phyloP scores from a whole-genome alignment of 2,888 invertebrate genomes.

The Lasius platythorax region DNA sequence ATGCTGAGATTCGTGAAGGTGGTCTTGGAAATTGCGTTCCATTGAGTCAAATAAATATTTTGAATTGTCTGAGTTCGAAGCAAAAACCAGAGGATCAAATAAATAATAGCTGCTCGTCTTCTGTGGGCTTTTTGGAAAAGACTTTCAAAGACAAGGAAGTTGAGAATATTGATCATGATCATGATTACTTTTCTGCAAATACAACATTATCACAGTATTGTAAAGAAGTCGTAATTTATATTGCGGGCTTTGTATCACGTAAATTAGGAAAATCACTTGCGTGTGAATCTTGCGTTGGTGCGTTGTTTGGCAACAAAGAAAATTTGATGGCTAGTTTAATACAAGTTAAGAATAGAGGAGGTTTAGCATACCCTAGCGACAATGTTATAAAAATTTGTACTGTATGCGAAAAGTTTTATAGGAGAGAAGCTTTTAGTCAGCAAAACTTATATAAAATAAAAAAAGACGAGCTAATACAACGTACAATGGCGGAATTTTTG shows the following conservation, averaged over 20 bases:
- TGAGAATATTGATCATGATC: conserved; percentile 9
- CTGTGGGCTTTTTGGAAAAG: background rate
- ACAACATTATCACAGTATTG: background rate
- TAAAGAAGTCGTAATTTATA: conserved; percentile 1
- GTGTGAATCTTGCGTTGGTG: background rate
- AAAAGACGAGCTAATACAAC: background rate
- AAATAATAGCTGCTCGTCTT: conserved; percentile 8
- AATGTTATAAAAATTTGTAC: conserved; percentile 14
- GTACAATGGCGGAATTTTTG: background rate
- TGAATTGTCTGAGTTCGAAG: background rate
- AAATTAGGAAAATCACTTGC: conserved; percentile 14
- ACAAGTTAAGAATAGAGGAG: background rate
- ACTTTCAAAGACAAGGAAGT: background rate
- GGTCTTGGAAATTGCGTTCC: conserved; percentile 3
- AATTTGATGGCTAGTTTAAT: background rate
- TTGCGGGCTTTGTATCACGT: conserved; percentile 16
- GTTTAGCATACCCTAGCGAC: background rate
- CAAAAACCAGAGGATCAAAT: background rate
- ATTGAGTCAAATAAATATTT: background rate
- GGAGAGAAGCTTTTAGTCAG: background rate
- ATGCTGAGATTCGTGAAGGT: conserved; percentile 1
- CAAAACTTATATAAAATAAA: conserved; percentile 8
- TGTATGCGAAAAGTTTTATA: conserved; percentile 20
- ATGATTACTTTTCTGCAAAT: conserved; percentile 12
- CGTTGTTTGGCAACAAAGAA: background rate